Evolutionary conservation across 2,888 invertebrate genomes (phyloP).

Genomic region (Ennomos quercinarius): DNA sequence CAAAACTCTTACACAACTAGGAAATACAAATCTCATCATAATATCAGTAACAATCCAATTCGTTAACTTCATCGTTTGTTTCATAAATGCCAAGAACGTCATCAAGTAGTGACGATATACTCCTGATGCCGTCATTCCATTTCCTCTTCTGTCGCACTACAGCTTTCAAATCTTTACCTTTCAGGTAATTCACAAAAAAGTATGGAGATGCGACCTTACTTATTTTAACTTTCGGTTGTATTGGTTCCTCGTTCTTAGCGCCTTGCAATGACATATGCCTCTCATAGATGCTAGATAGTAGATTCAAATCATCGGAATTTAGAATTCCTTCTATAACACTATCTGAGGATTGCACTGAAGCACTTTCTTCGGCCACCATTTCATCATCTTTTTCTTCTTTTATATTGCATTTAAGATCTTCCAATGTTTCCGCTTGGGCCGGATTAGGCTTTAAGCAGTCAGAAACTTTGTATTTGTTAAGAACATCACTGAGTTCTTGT

Average conservation of each 20-base stretch:
- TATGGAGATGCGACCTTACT: constrained; percentile 76
- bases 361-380: constrained; percentile 46
- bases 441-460: constrained; percentile 57
- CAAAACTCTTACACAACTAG: constrained; percentile 6
- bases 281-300: constrained; percentile 87
- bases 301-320: constrained; percentile 86
- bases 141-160: constrained; percentile 86
- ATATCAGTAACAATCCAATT: constrained; percentile 89
- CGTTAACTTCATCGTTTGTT: constrained; percentile 81
- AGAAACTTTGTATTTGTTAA: constrained; percentile 84
- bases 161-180: constrained; percentile 85
- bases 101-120: constrained; percentile 89
- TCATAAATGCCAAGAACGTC: constrained; percentile 89
- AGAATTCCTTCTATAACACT: constrained; percentile 88
- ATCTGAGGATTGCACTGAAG: constrained; percentile 58
- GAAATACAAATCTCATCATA: constrained; percentile 27
- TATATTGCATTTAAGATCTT: constrained; percentile 56
- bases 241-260: constrained; percentile 52
- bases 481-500: constrained; percentile 78
- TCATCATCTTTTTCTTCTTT: constrained; percentile 51
- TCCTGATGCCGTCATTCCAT: constrained; percentile 89
- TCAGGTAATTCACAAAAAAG: constrained; percentile 86
- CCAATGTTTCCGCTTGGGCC: constrained; percentile 55
- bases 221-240: constrained; percentile 58
- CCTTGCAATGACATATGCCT: constrained; percentile 71